Evolutionary conservation across 2,797 vertebrate species (phyloP), one percentile per base, ranked within the genome.

Genomic region (Coregonus sp.): DNA sequence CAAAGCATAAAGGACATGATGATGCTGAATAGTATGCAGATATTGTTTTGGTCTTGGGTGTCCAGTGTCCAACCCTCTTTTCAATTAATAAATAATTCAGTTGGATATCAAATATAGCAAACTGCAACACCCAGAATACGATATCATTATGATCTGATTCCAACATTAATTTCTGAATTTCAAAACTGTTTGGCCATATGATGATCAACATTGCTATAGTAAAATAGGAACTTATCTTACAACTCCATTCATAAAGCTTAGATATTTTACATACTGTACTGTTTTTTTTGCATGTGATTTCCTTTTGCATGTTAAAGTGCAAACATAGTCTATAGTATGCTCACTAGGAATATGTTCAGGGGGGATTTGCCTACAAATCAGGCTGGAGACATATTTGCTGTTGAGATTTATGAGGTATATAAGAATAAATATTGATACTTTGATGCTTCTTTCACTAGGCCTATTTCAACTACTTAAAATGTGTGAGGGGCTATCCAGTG

Each of bases 271-370:
- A 92, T 91, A 88, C 83, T 31, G 75, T 79, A 77, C 71, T 54
- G 75, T 47, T 80, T 81, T 85, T 89, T 91, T 93, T 93, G 90
- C 92, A 92, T 93, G 88, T 86, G 91, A 89, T 92, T 88, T 86
- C 88, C 81, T 82, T 90, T 90, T 86, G 84, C 82, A 80, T 84
- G 84, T 82, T 82, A 84, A 87, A 81, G 79, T 86, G 87, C 81
- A 87, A 86, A 90, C 90, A 86, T 80, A 82, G 77, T 91, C 86
- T 89, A 86, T 84, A 89, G 90, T 87, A 79, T 85, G 87, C 91
- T 87, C 69, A 79, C 85, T 81, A 91, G 90, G 90, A 92, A 92
- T 86, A 70, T 81, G 35, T 66, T 78, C 56, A 81, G 86, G 89
- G 85, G 84, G 86, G 79, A 76, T 73, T 75, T 68, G 16, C 51